Percentiles rank a stretch among this genome's conserved stretches.
Evolutionary conservation across 2,888 invertebrate species (phyloP).

Genomic region (Idaea straminata): DNA sequence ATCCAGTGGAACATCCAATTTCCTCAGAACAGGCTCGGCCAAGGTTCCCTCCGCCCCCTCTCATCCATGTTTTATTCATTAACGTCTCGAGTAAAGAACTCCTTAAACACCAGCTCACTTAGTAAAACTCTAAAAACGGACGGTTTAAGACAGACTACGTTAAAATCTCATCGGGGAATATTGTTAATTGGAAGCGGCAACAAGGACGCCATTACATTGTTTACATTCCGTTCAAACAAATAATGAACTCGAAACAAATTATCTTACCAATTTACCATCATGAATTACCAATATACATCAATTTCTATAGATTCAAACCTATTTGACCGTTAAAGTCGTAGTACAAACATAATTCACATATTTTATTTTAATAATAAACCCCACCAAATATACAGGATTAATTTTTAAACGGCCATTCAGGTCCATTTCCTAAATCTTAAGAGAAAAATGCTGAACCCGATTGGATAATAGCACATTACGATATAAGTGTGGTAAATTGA

Average conservation of each 20-base stretch:
- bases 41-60: conserved; percentile 24
- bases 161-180: conserved; percentile 55
- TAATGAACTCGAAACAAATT: not conserved
- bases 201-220: conserved; percentile 6
- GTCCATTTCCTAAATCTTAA: too few species aligned
- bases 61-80: conserved; percentile 68
- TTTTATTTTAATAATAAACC: too few species aligned
- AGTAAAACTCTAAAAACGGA: conserved; percentile 15
- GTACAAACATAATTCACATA: too few species aligned
- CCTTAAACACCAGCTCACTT: conserved; percentile 61
- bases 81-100: conserved; percentile 49
- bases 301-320: too few species aligned
- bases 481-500: too few species aligned
- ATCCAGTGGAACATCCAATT: conserved; percentile 14
- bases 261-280: too few species aligned
- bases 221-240: not conserved
- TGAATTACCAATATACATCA: too few species aligned
- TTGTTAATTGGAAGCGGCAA: conserved; percentile 45
- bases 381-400: too few species aligned
- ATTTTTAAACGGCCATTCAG: too few species aligned
- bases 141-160: conserved; percentile 46
- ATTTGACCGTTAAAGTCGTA: too few species aligned
- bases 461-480: too few species aligned
- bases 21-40: conserved; percentile 12
- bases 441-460: too few species aligned